phyloP scores from a whole-genome alignment of 2,888 invertebrate genomes.

The Agrotis ipsilon region DNA sequence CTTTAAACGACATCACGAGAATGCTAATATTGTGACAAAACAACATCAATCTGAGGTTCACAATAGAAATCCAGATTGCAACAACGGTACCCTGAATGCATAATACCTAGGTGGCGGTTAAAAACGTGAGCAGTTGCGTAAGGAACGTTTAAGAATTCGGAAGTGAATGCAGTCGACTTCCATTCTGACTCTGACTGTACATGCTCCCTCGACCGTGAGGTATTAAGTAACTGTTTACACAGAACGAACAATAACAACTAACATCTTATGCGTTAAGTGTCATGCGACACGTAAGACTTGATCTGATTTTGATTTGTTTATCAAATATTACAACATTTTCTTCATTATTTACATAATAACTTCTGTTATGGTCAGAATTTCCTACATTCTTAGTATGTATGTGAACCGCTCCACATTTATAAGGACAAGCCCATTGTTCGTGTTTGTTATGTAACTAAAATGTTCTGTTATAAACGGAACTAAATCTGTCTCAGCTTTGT shows the following conservation, averaged over 20 bases:
- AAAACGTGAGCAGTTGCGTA: conserved; percentile 69
- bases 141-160: conserved; percentile 76
- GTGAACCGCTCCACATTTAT: conserved; percentile 33
- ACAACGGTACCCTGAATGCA: conserved; percentile 58
- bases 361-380: conserved; percentile 3
- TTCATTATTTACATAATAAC: conserved; percentile 15
- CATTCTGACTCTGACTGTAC: conserved; percentile 69
- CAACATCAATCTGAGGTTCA: conserved; percentile 51
- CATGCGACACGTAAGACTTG: conserved; percentile 30
- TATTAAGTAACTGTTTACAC: conserved; percentile 77
- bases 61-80: conserved; percentile 64
- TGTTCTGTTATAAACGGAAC: conserved; percentile 47
- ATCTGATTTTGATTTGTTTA: conserved; percentile 25
- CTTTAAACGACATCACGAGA: conserved; percentile 26
- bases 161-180: conserved; percentile 81
- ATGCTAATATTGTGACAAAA: conserved; percentile 57
- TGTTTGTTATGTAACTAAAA: conserved; percentile 34
- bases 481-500: conserved; percentile 12
- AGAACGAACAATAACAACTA: conserved; percentile 59
- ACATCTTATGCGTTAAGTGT: conserved; percentile 37
- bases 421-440: conserved; percentile 35
- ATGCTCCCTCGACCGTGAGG: conserved; percentile 75
- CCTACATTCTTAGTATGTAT: not conserved
- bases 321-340: conserved; percentile 3
- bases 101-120: conserved; percentile 59